Percentiles rank a stretch among this genome's conserved stretches.
Evolutionary conservation across 2,888 invertebrate species (phyloP).

Genomic region (Eutolmus rufibarbis): DNA sequence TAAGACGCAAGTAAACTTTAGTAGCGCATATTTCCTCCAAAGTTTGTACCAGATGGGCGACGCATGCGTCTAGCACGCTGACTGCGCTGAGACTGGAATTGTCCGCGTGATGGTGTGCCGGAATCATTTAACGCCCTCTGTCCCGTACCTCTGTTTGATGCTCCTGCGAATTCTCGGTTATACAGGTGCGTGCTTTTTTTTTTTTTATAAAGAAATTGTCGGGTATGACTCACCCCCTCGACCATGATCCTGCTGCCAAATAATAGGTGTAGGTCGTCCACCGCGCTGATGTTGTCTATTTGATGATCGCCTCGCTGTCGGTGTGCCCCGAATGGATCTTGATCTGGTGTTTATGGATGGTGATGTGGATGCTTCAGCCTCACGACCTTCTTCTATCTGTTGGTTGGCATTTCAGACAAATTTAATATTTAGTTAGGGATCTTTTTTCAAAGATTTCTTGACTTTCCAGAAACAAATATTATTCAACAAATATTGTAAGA

Average conservation of each 20-base stretch:
- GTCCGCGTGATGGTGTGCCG: constrained; percentile 50
- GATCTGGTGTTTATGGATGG: constrained; percentile 68
- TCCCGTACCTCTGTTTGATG: constrained; percentile 9
- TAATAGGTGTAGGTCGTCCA: constrained; percentile 69
- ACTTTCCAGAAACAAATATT: too few relatives aligned
- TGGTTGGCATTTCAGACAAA: neutral
- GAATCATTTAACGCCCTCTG: constrained; percentile 48
- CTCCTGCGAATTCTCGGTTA: neutral
- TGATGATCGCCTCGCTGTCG: constrained; percentile 56
- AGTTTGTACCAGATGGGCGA: constrained; percentile 57
- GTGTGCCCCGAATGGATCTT: constrained; percentile 57
- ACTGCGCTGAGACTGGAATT: constrained; percentile 54
- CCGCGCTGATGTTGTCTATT: constrained; percentile 58
- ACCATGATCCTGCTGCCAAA: constrained; percentile 65
- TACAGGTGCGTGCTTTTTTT: neutral
- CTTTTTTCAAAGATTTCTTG: too few relatives aligned
- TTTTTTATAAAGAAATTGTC: neutral
- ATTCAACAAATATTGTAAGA: too few relatives aligned
- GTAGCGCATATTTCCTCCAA: constrained; percentile 55
- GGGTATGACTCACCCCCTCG: constrained; percentile 26
- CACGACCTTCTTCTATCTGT: constrained; percentile 76
- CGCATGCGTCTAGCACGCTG: constrained; percentile 60
- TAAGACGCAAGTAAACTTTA: constrained; percentile 38
- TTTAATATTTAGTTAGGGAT: neutral
- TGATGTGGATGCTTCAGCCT: constrained; percentile 77